Conservation (phyloP, 2,888 invertebrate species). For the Acanthoscelides obtectus region DNA sequence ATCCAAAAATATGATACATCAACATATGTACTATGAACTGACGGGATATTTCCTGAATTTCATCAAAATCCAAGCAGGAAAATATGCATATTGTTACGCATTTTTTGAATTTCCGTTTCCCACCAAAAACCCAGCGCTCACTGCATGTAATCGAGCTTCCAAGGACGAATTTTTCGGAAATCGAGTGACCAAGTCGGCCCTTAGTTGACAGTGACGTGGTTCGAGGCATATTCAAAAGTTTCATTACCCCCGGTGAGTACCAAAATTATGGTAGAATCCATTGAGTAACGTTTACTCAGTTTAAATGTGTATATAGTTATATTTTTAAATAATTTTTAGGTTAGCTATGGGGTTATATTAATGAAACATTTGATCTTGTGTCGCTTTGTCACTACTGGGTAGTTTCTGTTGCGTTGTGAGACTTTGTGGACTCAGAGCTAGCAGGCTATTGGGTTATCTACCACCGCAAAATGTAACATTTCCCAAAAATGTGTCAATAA, state of each 20-base stretch:
- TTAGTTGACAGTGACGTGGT: not conserved
- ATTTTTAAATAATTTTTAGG: not conserved
- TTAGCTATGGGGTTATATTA: not conserved
- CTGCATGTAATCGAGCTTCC: not conserved
- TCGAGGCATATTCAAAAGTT: not conserved
- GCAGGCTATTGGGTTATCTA: no score
- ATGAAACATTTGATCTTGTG: not conserved
- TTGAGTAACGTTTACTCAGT: not conserved
- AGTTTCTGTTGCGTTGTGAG: not conserved
- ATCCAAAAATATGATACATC: no score
- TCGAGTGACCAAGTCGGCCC: not conserved
- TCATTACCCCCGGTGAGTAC: not conserved
- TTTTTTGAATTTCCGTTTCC: no score
- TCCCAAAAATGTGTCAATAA: no score
- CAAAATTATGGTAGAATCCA: not conserved
- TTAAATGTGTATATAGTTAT: not conserved
- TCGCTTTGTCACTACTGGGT: not conserved
- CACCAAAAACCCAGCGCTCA: not conserved
- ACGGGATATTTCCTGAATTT: no score
- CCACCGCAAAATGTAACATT: no score
- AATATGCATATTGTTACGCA: no score
- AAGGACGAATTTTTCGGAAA: not conserved
- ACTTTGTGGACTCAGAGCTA: not conserved
- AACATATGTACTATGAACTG: no score
- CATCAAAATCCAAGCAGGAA: no score